A percentile compares a stretch with the other conserved stretches of the same genome.
phyloP scores from a whole-genome alignment of 2,113 vertebrate species.

The Stomatorhinus ivindoensis region DNA sequence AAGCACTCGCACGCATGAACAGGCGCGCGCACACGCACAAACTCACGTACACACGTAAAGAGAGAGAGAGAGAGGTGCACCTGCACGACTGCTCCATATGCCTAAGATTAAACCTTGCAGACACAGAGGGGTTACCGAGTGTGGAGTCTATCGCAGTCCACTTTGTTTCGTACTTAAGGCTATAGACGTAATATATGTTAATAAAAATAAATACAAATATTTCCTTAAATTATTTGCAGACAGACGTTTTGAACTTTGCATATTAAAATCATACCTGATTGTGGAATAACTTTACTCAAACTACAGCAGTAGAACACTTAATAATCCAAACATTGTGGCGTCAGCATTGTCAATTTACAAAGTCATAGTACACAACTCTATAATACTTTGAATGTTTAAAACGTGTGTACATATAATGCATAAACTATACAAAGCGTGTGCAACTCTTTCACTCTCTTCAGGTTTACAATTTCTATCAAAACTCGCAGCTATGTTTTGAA shows the following conservation, averaged over 20 bases:
- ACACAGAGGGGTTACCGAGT: background rate
- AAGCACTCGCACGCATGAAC: background rate
- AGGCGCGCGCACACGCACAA: background rate
- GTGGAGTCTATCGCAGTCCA: conserved; percentile 16
- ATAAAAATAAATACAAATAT: conserved; percentile 3
- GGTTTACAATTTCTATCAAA: background rate
- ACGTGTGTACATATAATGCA: background rate
- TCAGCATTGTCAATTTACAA: background rate
- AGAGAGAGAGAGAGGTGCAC: conserved; percentile 35
- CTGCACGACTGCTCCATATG: conserved; percentile 36
- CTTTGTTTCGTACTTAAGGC: background rate
- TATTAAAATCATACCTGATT: conserved; percentile 17
- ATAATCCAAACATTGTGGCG: conserved; percentile 2
- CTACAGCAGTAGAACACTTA: background rate
- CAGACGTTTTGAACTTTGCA: background rate
- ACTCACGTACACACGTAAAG: background rate
- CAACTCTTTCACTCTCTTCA: background rate
- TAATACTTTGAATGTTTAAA: background rate
- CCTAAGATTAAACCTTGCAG: conserved; percentile 36
- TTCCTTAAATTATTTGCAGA: background rate
- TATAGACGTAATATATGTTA: background rate
- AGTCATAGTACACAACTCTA: background rate
- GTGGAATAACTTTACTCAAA: background rate
- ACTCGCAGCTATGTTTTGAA: background rate
- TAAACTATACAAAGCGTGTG: background rate